A percentile compares a stretch with the other conserved stretches of the same genome.
These are phyloP conservation scores for Carposina sasakii DNA, from an alignment of 1,140 invertebrate genomes.

Conservation along the genomic window DNA sequence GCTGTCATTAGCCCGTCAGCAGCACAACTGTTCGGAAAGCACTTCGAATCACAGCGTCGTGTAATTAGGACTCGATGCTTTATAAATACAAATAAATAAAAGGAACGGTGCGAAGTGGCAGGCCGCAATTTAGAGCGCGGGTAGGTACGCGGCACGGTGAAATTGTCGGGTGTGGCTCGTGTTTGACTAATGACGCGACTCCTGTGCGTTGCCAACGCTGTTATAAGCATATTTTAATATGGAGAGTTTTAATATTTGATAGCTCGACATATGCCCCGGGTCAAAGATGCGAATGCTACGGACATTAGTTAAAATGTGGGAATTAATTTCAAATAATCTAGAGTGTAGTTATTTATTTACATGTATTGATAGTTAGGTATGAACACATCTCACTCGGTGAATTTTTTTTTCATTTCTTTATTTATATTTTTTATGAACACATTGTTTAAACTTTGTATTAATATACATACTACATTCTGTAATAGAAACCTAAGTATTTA, in stretches of 20 bases:
- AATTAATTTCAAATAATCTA: no score
- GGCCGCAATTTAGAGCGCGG: conserved; percentile 54
- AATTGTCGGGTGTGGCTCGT: conserved; percentile 51
- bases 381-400: no score
- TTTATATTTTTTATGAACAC: no score
- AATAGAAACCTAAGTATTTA: no score
- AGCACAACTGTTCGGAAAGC: conserved; percentile 56
- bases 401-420: no score
- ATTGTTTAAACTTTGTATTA: no score
- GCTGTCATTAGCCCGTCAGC: conserved; percentile 65
- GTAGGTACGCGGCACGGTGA: conserved; percentile 31
- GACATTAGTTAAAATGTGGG: no score
- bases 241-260: conserved; percentile 46
- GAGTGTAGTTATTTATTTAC: conserved; percentile 15
- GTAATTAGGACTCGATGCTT: conserved; percentile 62
- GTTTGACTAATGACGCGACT: conserved; percentile 63
- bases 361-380: no score
- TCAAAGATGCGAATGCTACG: conserved; percentile 10
- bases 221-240: conserved; percentile 51
- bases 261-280: conserved; percentile 43
- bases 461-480: no score
- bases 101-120: conserved; percentile 55
- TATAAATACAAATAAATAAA: conserved; percentile 70
- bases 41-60: conserved; percentile 48
- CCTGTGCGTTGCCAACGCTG: conserved; percentile 33